These are phyloP conservation scores for Menidia beryllina DNA, from an alignment of 2,113 vertebrate genomes.

Conservation along the genomic window DNA sequence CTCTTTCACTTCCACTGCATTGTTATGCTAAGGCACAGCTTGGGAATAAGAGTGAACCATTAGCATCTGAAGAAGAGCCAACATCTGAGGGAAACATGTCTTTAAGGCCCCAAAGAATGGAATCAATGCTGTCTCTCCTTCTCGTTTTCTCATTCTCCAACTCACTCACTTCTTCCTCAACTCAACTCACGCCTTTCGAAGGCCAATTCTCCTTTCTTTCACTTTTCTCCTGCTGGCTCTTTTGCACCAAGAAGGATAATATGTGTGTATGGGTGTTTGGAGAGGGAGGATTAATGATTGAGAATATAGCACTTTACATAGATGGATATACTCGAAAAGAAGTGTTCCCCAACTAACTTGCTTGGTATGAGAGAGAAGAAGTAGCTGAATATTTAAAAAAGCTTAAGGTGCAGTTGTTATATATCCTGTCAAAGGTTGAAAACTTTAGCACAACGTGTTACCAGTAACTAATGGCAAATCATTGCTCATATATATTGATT, in stretches of 20 bases:
- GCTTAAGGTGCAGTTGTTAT: no score
- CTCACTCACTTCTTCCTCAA: constrained; percentile 78
- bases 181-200: constrained; percentile 70
- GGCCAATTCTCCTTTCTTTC: constrained; percentile 70
- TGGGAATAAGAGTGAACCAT: constrained; percentile 82
- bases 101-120: constrained; percentile 82
- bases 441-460: not conserved
- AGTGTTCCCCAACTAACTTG: not conserved
- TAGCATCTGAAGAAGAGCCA: constrained; percentile 88
- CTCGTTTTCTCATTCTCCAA: constrained; percentile 79
- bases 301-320: constrained; percentile 44
- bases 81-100: constrained; percentile 85
- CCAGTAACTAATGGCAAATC: not conserved
- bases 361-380: no score
- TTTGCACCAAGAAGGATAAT: constrained; percentile 68
- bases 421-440: not conserved
- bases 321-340: not conserved
- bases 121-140: constrained; percentile 81
- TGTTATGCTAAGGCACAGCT: constrained; percentile 85
- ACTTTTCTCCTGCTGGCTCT: constrained; percentile 69
- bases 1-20: constrained; percentile 85
- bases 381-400: no score
- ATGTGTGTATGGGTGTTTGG: constrained; percentile 36
- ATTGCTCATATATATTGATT: not conserved
- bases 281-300: constrained; percentile 50